A percentile compares a stretch with the other conserved stretches of the same genome.
phyloP scores from a whole-genome alignment of 2,797 vertebrate genomes.

The Tragopan temminckii region DNA sequence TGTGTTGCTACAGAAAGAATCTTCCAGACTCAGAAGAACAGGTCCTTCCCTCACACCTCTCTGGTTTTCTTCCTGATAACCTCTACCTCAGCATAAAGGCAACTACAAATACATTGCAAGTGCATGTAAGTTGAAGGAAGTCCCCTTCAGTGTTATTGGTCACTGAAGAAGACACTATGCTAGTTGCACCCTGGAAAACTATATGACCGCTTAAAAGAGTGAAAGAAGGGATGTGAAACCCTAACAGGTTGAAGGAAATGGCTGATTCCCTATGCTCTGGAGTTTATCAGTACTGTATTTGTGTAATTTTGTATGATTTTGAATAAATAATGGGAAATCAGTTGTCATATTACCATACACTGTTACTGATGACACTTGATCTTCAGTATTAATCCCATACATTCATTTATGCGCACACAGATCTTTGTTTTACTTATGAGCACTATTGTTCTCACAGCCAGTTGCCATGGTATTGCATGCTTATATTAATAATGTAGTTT shows the following conservation, averaged over 20 bases:
- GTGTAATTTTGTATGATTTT: not conserved
- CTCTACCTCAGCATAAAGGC: not conserved
- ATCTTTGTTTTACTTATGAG: not conserved
- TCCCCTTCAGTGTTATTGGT: fast-evolving
- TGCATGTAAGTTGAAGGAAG: not conserved
- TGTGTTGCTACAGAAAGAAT: not conserved
- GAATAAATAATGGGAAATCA: not conserved
- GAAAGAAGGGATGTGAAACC: not conserved
- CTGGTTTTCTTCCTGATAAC: not conserved
- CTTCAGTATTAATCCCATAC: not conserved
- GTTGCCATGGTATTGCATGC: slow-evolving; percentile 39
- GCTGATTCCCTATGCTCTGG: not conserved
- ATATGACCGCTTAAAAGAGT: not conserved
- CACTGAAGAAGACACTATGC: fast-evolving
- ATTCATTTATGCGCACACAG: fast-evolving
- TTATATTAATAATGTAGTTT: not conserved
- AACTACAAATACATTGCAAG: not conserved
- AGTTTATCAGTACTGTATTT: not conserved
- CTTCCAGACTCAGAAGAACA: not conserved
- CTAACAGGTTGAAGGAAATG: not conserved
- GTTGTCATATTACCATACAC: not conserved
- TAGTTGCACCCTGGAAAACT: not conserved
- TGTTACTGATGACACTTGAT: fast-evolving
- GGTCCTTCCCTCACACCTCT: not conserved
- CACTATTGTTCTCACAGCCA: not conserved